A percentile compares a stretch with the other conserved stretches of the same genome.
Evolutionary conservation across 2,797 vertebrate genomes (phyloP).

Genomic region (Eupleurogrammus muticus): DNA sequence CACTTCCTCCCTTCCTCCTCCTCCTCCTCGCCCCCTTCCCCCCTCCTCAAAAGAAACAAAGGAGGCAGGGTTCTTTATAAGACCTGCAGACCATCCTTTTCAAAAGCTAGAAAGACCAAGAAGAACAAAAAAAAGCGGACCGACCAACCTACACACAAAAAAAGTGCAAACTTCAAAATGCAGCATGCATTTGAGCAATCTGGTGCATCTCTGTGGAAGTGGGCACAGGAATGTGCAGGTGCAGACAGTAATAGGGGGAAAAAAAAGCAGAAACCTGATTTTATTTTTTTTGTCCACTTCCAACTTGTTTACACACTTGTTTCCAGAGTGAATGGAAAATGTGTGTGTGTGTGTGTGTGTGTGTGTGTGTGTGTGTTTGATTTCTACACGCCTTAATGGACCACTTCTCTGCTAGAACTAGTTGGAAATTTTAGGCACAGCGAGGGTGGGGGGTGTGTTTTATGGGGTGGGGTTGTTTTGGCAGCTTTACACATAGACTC

Average conservation of each 20-base stretch:
- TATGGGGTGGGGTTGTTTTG: background rate
- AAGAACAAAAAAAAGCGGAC: conserved; percentile 18
- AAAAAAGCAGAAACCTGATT: background rate
- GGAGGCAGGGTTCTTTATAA: conserved; percentile 44
- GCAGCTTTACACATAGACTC: conserved; percentile 1
- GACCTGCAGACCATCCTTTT: conserved; percentile 43
- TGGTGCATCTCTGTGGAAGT: background rate
- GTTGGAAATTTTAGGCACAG: background rate
- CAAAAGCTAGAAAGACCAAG: conserved; percentile 16
- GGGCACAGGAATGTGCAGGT: conserved; percentile 6
- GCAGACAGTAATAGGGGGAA: background rate
- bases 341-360: too few species aligned
- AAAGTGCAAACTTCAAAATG: conserved; percentile 17
- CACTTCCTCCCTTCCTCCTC: background rate
- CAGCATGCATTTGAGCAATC: background rate
- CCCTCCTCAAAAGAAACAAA: conserved; percentile 73
- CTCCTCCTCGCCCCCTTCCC: background rate
- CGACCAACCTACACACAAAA: background rate
- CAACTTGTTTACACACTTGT: conserved; percentile 1
- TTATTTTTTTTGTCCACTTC: conserved; percentile 4
- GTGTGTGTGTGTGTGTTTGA: background rate
- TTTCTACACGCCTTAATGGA: background rate
- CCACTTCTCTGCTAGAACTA: background rate
- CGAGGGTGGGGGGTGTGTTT: background rate
- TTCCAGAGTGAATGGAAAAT: background rate